A percentile compares a stretch with the other conserved stretches of the same genome.
Conservation (phyloP, 2,113 vertebrate species). For the Sialia sialis region DNA sequence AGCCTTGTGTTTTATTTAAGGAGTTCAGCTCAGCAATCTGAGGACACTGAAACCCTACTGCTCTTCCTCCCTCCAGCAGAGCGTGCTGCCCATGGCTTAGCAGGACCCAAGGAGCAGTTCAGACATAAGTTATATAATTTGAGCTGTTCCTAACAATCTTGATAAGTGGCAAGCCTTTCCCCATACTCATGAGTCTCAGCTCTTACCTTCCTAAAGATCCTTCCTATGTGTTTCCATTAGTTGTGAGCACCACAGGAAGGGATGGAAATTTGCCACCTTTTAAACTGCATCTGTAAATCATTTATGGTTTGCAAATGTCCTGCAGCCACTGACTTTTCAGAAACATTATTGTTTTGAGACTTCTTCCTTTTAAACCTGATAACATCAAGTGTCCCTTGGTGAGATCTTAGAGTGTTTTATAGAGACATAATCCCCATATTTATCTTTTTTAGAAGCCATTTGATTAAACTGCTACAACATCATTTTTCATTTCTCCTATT, state of each 20-base stretch:
- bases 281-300: not conserved
- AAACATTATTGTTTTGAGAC: not conserved
- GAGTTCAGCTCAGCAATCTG: not conserved
- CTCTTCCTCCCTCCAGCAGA: not conserved
- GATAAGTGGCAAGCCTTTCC: not conserved
- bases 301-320: not conserved
- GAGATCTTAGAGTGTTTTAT: not conserved
- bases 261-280: accelerated
- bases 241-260: not conserved
- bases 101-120: not conserved
- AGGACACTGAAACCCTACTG: not conserved
- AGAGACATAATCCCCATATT: not conserved
- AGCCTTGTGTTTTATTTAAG: not conserved
- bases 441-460: not conserved
- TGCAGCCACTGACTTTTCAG: not conserved
- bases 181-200: not conserved
- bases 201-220: not conserved
- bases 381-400: not conserved
- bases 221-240: not conserved
- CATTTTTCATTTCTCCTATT: not conserved
- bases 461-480: not conserved
- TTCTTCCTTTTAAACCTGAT: not conserved
- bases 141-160: not conserved
- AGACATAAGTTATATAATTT: not conserved
- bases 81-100: accelerated